Base-by-base conservation (phyloP, 2,888 invertebrate genomes). In the Dione vanillae region DNA sequence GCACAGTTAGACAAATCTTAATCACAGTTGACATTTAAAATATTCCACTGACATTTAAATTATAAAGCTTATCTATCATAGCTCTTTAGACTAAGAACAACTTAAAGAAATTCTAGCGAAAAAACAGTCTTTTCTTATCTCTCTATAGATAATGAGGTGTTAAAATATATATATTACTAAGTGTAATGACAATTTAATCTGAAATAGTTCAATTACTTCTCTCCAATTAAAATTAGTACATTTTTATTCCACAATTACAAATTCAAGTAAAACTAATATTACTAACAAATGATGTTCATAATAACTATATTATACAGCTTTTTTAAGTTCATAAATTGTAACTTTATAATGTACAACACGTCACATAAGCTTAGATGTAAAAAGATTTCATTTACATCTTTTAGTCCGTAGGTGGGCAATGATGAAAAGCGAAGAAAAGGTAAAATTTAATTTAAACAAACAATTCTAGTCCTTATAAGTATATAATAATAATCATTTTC, bases 391-490 rank as follows among this genome's bases (percentile, higher is more conserved):
- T 64, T 64, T 51, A 40, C 40, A 64, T 51, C 64, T 45, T 8
- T 6, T 41, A 72, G 43, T 62, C 47, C 45, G 58, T 66, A 62
- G 66, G 72, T 62, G 65, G 72, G 27, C 62, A 66, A 11, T 16
- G 19, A 52, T 66, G 51, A 61, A 70, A 59, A 35, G 58, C 47
- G 43, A 37, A 3, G 20, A 41, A 65, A 41, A 51, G 16, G 27
- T 11, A n/a, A 68, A 40, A 37, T 19, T 8, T 0, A 41, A 14
- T 27, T 27, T 40, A 52, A 11, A 10, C 61, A 35, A 14, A 47
- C 65, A 6, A 49, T 62, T 69, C 16, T 49, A 14, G 12, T 14
- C 11, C 14, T 19, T 65, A 69, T 10, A 7, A 0, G 2, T 0
- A 37, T n/a, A 20, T 0, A 19, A 35, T 69, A 72, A 45, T 5